Base-by-base conservation (phyloP, 2,888 invertebrate species). In the Caradrina clavipalpis region DNA sequence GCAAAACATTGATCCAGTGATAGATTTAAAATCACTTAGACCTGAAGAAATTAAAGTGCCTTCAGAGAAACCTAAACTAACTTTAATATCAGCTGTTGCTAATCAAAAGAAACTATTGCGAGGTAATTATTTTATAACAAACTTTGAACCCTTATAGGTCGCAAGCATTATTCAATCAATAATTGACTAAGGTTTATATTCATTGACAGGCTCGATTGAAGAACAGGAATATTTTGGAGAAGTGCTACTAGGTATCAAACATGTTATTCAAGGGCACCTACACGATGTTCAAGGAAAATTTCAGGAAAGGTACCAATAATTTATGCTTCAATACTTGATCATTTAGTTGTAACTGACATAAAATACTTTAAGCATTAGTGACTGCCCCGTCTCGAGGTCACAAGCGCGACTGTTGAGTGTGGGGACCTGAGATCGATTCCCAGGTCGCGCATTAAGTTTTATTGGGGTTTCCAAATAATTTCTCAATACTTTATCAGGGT, bases 151-250 rank as follows among this genome's bases (percentile, higher is more conserved):
- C 10, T 0, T 39, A n/a, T 4, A 15, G 19, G 2, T 31, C 10
- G 17, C 31, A 54, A 54, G 19, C 35, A 57, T 61, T 59, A 21
- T 73, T 42, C 65, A 63, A 68, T 63, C 26, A 76, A 65, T 81
- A 65, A 79, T 80, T 75, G 69, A 82, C 76, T 67, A 82, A 80
- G 76, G 83, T 78, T 78, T 85, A 31, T 85, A 83, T 83, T 77
- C 78, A 73, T 78, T 92, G 88, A 70, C 92, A 97, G 97, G 97
- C 76, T 96, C 97, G 39, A 91, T 97, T 67, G 97, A 97, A 89
- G 97, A 98, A 85, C 98, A 98, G 87, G 98, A 98, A 90, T 98
- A 98, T 93, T 97, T 98, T 89, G 97, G 97, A 49, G 98, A 98
- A 90, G 97, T 98, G 31, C 96, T 98, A 57, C 92, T 97, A 80